Conservation (phyloP, 2,797 vertebrate genomes). For the Malurus leucopterus region DNA sequence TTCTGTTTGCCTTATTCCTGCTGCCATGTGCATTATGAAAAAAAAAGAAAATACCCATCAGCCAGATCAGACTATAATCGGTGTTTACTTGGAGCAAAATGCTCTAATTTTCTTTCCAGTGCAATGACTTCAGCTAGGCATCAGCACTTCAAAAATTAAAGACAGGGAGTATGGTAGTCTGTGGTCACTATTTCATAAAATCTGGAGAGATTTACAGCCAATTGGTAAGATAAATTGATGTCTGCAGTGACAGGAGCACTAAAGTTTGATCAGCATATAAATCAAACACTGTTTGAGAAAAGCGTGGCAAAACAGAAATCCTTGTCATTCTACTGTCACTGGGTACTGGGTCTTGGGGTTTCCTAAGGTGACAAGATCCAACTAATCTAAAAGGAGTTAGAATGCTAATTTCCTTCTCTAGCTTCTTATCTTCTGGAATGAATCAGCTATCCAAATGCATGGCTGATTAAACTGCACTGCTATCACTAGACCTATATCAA, state of each 20-base stretch:
- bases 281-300: not conserved
- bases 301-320: not conserved
- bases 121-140: not conserved
- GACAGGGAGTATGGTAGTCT: not conserved
- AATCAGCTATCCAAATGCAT: slow-evolving; percentile 1
- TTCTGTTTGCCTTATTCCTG: not conserved
- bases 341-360: not conserved
- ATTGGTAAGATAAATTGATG: not conserved
- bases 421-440: not conserved
- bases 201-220: not conserved
- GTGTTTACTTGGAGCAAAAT: not conserved
- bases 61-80: not conserved
- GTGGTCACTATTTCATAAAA: not conserved
- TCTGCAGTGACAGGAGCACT: not conserved
- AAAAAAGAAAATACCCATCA: not conserved
- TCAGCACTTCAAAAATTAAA: not conserved
- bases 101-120: not conserved
- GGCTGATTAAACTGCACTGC: slow-evolving; percentile 11
- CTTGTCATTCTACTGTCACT: not conserved
- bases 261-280: not conserved
- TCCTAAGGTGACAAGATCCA: not conserved
- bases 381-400: not conserved
- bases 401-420: not conserved
- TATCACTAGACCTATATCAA: slow-evolving; percentile 3
- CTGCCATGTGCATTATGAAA: not conserved